These are phyloP conservation scores for Labroides dimidiatus DNA, from an alignment of 2,797 vertebrate species.

Conservation along the genomic window DNA sequence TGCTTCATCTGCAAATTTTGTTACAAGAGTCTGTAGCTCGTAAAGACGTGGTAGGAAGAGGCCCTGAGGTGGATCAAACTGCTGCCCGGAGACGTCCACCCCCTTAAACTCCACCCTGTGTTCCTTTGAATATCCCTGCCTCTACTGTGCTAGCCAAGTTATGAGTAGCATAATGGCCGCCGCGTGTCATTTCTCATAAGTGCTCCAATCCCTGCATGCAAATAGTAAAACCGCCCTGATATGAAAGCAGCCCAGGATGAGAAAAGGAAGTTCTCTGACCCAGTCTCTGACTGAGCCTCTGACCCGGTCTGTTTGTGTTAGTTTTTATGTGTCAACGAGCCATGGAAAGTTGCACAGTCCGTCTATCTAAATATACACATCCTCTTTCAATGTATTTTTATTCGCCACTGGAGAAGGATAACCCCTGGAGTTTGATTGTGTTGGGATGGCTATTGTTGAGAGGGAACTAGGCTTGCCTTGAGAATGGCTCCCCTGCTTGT, in stretches of 20 bases:
- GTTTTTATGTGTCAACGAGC: constrained; percentile 51
- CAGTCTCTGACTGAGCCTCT: constrained; percentile 26
- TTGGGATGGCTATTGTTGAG: constrained; percentile 60
- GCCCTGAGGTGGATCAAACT: constrained; percentile 51
- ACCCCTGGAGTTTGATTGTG: constrained; percentile 68
- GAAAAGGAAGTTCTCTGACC: constrained; percentile 36
- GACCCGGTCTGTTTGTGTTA: constrained; percentile 25
- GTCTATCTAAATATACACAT: constrained; percentile 52
- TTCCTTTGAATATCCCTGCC: constrained; percentile 10
- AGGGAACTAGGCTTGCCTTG: constrained; percentile 36
- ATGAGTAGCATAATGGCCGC: constrained; percentile 35
- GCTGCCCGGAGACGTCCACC: constrained; percentile 35
- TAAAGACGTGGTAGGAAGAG: constrained; percentile 60
- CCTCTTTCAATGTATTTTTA: constrained; percentile 60
- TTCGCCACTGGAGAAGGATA: constrained; percentile 53
- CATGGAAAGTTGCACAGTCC: constrained; percentile 38
- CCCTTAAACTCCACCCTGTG: constrained; percentile 34
- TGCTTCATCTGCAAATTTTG: constrained; percentile 66
- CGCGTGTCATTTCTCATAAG: constrained; percentile 42
- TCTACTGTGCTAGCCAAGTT: constrained; percentile 13
- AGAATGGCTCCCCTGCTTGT: constrained; percentile 1
- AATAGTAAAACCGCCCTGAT: constrained; percentile 28
- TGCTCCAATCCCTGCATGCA: neutral
- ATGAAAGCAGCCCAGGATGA: constrained; percentile 1
- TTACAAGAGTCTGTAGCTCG: constrained; percentile 60